Conservation (phyloP, 2,113 vertebrate genomes). For the Carassius auratus region DNA sequence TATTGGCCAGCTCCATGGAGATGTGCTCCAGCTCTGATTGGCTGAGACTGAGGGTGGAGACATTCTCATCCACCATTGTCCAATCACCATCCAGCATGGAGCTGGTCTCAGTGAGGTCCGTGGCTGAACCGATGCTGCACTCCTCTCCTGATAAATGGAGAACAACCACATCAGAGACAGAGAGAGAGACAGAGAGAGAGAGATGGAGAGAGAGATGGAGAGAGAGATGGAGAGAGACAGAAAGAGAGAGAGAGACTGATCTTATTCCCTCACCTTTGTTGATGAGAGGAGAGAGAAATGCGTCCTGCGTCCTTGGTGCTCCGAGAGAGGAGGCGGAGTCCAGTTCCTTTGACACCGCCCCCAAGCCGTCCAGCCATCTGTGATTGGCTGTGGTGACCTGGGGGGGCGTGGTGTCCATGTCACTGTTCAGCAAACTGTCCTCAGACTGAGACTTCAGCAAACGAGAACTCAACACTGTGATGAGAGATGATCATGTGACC, state of each 20-base stretch:
- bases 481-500: background rate
- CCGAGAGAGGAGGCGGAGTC: slow-evolving; percentile 84
- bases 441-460: slow-evolving; percentile 90
- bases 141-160: slow-evolving; percentile 82
- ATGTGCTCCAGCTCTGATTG: slow-evolving; percentile 96
- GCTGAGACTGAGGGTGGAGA: slow-evolving; percentile 88
- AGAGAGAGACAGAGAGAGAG: background rate
- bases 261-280: slow-evolving; percentile 83
- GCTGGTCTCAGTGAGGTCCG: slow-evolving; percentile 96
- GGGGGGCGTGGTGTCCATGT: slow-evolving; percentile 80
- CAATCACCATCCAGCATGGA: slow-evolving; percentile 97
- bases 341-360: slow-evolving; percentile 80
- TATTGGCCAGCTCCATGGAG: slow-evolving; percentile 95
- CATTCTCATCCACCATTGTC: slow-evolving; percentile 96
- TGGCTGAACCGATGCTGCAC: slow-evolving; percentile 96
- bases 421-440: slow-evolving; percentile 86
- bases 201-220: slow-evolving; percentile 78
- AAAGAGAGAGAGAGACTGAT: background rate
- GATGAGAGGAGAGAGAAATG: slow-evolving; percentile 91
- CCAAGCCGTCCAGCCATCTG: slow-evolving; percentile 84
- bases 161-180: too few species aligned
- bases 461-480: slow-evolving; percentile 80
- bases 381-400: slow-evolving; percentile 75
- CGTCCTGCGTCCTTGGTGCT: slow-evolving; percentile 89
- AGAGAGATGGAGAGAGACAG: too few species aligned